Percentiles rank a stretch among this genome's conserved stretches.
Conservation (phyloP, 2,797 vertebrate genomes). For the Rhinatrema bivittatum region DNA sequence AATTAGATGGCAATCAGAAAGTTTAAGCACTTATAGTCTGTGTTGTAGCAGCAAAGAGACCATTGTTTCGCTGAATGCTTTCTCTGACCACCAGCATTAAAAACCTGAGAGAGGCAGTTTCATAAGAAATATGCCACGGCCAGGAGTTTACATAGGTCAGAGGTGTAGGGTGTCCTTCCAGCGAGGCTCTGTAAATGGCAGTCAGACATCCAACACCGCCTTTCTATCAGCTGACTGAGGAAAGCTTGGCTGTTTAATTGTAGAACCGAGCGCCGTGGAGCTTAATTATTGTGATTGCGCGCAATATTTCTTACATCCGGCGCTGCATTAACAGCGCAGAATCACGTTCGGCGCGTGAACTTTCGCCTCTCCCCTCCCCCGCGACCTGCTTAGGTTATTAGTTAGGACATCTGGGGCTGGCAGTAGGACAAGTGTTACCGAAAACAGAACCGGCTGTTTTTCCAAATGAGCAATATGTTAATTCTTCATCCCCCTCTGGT, state of each 20-base stretch:
- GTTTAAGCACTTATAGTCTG: neutral
- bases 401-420: constrained; percentile 53
- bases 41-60: neutral
- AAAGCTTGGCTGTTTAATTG: neutral
- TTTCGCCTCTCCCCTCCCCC: neutral
- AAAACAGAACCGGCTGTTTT: constrained; percentile 47
- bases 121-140: neutral
- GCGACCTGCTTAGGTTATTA: constrained; percentile 55
- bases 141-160: neutral
- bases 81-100: neutral
- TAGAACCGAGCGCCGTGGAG: constrained; percentile 7
- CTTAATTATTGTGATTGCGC: constrained; percentile 34
- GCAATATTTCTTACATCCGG: neutral
- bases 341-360: constrained; percentile 35
- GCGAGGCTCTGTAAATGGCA: neutral
- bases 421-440: constrained; percentile 50
- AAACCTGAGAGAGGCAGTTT: neutral
- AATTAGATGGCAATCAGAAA: too few relatives aligned
- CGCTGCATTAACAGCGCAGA: constrained; percentile 28
- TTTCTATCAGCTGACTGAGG: neutral
- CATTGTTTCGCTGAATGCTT: neutral
- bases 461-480: constrained; percentile 53
- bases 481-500: constrained; percentile 38
- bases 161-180: neutral
- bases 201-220: neutral